Percentiles rank a stretch among this genome's conserved stretches.
Conservation (phyloP, 2,797 vertebrate genomes). For the Sebastes nivosus region DNA sequence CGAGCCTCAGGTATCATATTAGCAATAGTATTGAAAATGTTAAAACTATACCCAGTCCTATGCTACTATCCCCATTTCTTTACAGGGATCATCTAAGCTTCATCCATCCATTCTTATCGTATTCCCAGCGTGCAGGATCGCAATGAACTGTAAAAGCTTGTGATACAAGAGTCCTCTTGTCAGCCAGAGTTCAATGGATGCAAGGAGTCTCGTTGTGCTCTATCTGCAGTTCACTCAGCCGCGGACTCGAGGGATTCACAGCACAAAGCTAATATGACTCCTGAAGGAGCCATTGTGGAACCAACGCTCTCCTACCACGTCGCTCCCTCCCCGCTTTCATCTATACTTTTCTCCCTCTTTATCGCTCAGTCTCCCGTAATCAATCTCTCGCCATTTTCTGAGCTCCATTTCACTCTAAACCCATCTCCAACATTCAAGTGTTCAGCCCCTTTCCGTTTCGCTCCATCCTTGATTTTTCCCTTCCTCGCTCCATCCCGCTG, state of each 20-base stretch:
- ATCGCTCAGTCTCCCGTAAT: constrained; percentile 7
- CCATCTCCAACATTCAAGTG: constrained; percentile 23
- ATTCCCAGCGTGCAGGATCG: constrained; percentile 16
- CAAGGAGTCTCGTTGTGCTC: neutral
- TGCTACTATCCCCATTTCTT: neutral
- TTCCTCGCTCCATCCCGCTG: constrained; percentile 24
- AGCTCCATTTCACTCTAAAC: constrained; percentile 38
- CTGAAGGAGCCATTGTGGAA: constrained; percentile 11
- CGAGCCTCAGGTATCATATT: neutral
- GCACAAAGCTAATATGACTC: constrained; percentile 39
- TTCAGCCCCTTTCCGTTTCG: neutral
- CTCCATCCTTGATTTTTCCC: constrained; percentile 17
- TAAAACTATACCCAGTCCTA: neutral
- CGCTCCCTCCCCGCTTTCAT: neutral
- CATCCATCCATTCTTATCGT: neutral
- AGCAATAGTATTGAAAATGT: neutral
- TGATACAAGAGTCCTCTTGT: constrained; percentile 11
- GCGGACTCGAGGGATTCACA: constrained; percentile 14
- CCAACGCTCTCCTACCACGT: neutral
- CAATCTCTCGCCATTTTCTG: constrained; percentile 24
- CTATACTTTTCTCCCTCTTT: constrained; percentile 12
- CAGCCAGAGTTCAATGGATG: constrained; percentile 26
- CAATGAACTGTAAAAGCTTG: constrained; percentile 1
- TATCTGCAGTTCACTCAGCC: constrained; percentile 25
- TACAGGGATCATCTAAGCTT: neutral